phyloP scores from a whole-genome alignment of 1,140 invertebrate genomes.

The Platyscapa corneri region DNA sequence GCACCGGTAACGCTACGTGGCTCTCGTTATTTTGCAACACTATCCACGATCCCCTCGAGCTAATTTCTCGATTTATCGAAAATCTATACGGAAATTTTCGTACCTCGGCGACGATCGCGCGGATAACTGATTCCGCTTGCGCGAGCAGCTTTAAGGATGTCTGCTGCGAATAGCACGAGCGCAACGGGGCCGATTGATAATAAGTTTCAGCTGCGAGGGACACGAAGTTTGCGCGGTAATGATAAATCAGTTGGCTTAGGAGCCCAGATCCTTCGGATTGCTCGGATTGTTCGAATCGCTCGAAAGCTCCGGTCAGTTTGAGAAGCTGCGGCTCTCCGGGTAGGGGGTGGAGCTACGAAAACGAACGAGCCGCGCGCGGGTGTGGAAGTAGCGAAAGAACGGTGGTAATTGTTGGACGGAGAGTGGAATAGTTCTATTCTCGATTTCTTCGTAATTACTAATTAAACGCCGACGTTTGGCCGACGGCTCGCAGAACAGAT shows the following conservation, averaged over 20 bases:
- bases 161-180: background rate
- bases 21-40: constrained; percentile 14
- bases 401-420: background rate
- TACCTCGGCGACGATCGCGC: background rate
- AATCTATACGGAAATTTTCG: background rate
- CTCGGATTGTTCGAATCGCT: too few relatives aligned
- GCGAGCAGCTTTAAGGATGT: background rate
- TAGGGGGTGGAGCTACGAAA: too few relatives aligned
- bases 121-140: background rate
- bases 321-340: too few relatives aligned
- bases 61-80: background rate
- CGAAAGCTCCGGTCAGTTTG: too few relatives aligned
- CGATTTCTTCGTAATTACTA: constrained; percentile 48
- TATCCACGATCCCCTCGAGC: background rate
- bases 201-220: too few relatives aligned
- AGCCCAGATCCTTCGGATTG: too few relatives aligned
- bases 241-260: background rate
- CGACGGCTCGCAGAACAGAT: background rate
- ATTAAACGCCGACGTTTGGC: constrained; percentile 25
- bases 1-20: background rate
- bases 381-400: background rate
- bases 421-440: constrained; percentile 35
- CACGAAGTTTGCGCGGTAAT: background rate
- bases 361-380: too few relatives aligned
- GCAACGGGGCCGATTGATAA: too few relatives aligned